Base-by-base conservation (phyloP, 1,140 invertebrate genomes). In the Sminthurinus signatus region DNA sequence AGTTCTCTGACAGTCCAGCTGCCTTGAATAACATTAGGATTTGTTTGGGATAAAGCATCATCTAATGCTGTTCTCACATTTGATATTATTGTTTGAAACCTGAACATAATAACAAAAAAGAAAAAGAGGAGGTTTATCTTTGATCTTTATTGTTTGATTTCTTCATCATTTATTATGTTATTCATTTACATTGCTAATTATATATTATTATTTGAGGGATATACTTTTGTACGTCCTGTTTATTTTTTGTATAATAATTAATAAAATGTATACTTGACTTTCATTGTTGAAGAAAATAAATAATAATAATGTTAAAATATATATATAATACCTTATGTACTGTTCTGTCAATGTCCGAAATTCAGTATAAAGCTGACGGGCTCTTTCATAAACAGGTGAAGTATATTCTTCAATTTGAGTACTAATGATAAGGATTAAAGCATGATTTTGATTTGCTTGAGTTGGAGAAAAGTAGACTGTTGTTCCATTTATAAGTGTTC, bases 381-480 rank as follows among this genome's bases (percentile, higher is more conserved):
- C 44, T 21, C 58, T 54, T 8, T 50, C 56, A 23, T 60, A 58
- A 31, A 57, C 15, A 12, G 67, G 67, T 0, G 67, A 68, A 10
- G 19, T 19, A 17, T 25, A 36, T 14, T 64, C 52, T 44, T 56
- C 27, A 50, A 61, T 44, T 15, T 48, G 15, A 27, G 17, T 65
- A 10, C 15, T 4, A 28, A 65, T 43, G 15, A 54, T 23, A 1
- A 64, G 19, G 17, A 68, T 43, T 17, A 25, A 15, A 15, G 59
- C 29, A 12, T 55, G 19, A 2, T 21, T 17, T 2, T 0, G 28
- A 36, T 0, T 10, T 10, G 28, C 43, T 29, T 46, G 44, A n/a
- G 46, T 61, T 1, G 67, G 58, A 2, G 44, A 19, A 23, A 60
- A 21, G 28, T 39, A 62, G 8, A 61, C 42, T 5, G 62, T 25